Conservation (phyloP, 2,113 vertebrate species). For the Argyrosomus japonicus region DNA sequence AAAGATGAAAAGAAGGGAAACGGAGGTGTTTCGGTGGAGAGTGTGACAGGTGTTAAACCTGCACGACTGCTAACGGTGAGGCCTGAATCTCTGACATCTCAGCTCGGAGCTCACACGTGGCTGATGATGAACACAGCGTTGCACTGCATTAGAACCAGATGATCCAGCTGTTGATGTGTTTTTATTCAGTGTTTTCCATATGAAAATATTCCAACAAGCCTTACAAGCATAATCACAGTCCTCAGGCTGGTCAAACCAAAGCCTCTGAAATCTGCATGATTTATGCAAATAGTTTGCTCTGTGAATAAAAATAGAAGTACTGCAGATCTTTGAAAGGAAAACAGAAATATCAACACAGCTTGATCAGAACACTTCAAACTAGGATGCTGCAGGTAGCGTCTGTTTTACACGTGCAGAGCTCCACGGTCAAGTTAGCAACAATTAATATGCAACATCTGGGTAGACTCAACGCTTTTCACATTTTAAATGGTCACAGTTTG, state of each 20-base stretch:
- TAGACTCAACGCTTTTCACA: too few relatives aligned
- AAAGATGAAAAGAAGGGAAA: constrained; percentile 18
- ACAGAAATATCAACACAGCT: too few relatives aligned
- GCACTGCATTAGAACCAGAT: neutral
- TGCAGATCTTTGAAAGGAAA: too few relatives aligned
- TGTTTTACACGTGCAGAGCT: too few relatives aligned
- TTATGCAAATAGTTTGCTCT: neutral
- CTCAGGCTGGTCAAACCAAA: neutral
- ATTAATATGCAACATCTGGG: too few relatives aligned
- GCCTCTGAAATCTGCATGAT: neutral
- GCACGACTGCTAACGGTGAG: neutral
- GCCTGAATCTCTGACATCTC: constrained; percentile 10
- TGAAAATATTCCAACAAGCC: constrained; percentile 4
- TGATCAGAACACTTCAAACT: too few relatives aligned
- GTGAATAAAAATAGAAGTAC: too few relatives aligned
- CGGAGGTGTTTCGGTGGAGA: constrained; percentile 9
- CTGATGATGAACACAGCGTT: neutral
- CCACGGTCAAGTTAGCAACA: too few relatives aligned
- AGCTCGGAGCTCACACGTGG: neutral
- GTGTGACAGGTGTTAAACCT: constrained; percentile 25
- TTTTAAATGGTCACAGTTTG: too few relatives aligned
- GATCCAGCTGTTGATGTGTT: neutral
- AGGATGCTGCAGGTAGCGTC: too few relatives aligned
- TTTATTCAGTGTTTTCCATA: neutral
- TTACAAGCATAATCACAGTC: neutral